Evolutionary conservation across 2,797 vertebrate genomes (phyloP).

Genomic region (Lepus oiostolus): DNA sequence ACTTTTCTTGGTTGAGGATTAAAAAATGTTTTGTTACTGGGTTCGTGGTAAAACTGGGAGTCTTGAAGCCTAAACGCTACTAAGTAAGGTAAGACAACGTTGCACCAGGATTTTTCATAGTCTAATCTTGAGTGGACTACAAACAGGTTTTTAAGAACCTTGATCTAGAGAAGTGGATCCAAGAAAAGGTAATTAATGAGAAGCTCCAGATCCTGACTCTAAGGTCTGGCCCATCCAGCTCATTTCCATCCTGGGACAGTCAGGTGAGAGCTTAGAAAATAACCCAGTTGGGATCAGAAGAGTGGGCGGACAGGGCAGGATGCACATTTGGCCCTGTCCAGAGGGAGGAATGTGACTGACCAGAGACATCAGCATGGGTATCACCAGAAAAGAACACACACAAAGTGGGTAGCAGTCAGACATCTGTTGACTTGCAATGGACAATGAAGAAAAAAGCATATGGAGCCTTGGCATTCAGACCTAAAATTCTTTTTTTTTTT

Average conservation of each 20-base stretch:
- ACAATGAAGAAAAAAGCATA: slow-evolving; percentile 5
- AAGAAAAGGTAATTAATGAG: slow-evolving; percentile 41
- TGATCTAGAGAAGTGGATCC: slow-evolving; percentile 29
- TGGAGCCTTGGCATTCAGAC: background rate
- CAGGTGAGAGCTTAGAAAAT: slow-evolving; percentile 1
- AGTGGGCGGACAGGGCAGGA: background rate
- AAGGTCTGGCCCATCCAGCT: background rate
- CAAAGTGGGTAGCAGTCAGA: background rate
- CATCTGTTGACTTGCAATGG: background rate
- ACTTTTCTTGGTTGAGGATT: slow-evolving; percentile 39
- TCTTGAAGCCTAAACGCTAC: background rate
- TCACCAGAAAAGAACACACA: slow-evolving; percentile 2
- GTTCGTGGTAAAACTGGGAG: slow-evolving; percentile 7
- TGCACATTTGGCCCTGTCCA: background rate
- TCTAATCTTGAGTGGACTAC: slow-evolving; percentile 36
- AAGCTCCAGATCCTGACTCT: slow-evolving; percentile 7
- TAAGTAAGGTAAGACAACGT: slow-evolving; percentile 33
- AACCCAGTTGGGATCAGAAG: background rate
- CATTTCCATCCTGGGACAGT: slow-evolving; percentile 5
- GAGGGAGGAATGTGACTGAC: background rate
- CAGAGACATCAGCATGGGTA: background rate
- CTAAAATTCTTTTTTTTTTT: slow-evolving; percentile 10
- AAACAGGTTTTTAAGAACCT: slow-evolving; percentile 36
- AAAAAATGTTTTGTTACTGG: slow-evolving; percentile 13
- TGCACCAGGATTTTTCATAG: background rate